These are phyloP conservation scores for Sebastes flavidus DNA, from an alignment of 2,797 vertebrate genomes.

Conservation along the genomic window DNA sequence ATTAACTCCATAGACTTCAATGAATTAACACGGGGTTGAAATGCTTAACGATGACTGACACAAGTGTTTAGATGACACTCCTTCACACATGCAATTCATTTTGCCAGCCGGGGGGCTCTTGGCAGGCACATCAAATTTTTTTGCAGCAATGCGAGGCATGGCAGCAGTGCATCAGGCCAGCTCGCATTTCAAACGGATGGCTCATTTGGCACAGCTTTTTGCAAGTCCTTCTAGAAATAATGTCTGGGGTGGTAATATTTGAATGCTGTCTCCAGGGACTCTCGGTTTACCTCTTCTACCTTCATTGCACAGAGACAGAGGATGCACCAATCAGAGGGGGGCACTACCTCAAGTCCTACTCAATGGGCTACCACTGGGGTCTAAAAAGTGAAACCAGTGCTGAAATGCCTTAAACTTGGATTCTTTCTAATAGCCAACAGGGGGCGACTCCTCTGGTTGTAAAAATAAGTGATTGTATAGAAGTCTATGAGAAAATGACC, in stretches of 20 bases:
- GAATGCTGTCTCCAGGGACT: constrained; percentile 81
- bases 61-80: constrained; percentile 66
- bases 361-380: too few species aligned
- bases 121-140: constrained; percentile 66
- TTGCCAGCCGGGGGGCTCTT: constrained; percentile 62
- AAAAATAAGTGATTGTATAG: too few species aligned
- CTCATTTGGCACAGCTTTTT: constrained; percentile 69
- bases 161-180: constrained; percentile 67
- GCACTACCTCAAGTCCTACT: background rate
- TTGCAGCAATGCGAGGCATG: constrained; percentile 69
- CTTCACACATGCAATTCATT: constrained; percentile 68
- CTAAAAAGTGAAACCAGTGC: too few species aligned
- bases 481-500: too few species aligned
- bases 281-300: constrained; percentile 58
- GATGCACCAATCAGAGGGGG: constrained; percentile 72
- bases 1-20: constrained; percentile 63
- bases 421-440: too few species aligned
- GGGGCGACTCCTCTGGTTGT: too few species aligned
- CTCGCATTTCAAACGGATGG: constrained; percentile 80
- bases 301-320: constrained; percentile 70
- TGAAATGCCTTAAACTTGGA: too few species aligned
- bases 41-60: constrained; percentile 72
- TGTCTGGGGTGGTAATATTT: constrained; percentile 80
- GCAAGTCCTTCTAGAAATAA: constrained; percentile 82
- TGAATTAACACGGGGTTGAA: constrained; percentile 69